Base-by-base conservation (phyloP, 2,888 invertebrate genomes). In the Apodemia zela region DNA sequence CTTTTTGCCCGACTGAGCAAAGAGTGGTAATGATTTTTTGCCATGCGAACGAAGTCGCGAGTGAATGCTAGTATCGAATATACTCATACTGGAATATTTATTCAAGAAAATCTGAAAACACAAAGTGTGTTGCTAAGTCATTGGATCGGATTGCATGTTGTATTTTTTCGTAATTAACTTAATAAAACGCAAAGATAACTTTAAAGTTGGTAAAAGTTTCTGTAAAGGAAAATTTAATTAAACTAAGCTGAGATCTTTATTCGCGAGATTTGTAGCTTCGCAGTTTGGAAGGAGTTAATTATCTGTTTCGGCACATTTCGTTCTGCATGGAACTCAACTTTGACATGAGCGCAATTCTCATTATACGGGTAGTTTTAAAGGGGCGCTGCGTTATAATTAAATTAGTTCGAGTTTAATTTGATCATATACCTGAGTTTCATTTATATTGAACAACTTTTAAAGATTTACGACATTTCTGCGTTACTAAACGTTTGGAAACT, bases 211-310 rank as follows among this genome's bases (percentile, higher is more conserved):
- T 25, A 54, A 54, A 54, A 54, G 54, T 54, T 54, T 21, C 54
- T 54, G 15, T 54, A 21, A 21, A 54, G 54, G 15, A 54, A 54
- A 54, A 45, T 60, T 60, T 60, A 60, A 60, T 60, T 60, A 60
- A 60, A 60, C 21, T 60, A 42, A 60, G 60, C 21, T 60, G 60
- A 60, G 45, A 21, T 21, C 21, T 21, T 21, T 21, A 21, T 21
- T 21, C 21, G 13, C 17, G 60, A 60, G 51, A 51, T 51, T 51
- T 51, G 51, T 51, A 51, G 51, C 51, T 51, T 18, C 51, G 51
- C 51, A 21, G 11, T 51, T 51, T 13, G 54, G 54, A 25, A 54
- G 18, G 25, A 54, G 54, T 54, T 54, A 54, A 54, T 54, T 54
- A 54, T 54, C 54, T 54, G 54, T 54, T 54, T 54, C 54, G 54